A percentile compares a stretch with the other conserved stretches of the same genome.
Conservation (phyloP, 2,888 invertebrate genomes). For the Sinodicranocentrus sp. region DNA sequence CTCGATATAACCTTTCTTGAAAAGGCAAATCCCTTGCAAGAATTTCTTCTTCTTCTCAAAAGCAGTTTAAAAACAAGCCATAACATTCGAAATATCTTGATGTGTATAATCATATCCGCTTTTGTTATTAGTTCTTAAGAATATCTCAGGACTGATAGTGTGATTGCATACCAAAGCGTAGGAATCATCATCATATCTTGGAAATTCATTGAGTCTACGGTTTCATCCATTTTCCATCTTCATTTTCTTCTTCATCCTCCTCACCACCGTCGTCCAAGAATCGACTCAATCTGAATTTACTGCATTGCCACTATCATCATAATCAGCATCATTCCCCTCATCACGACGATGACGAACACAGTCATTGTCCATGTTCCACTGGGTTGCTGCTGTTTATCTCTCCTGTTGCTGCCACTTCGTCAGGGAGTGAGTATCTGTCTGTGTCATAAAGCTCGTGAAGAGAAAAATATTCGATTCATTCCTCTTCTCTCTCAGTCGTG, state of each 20-base stretch:
- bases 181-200: constrained; percentile 33
- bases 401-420: neutral
- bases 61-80: too few relatives aligned
- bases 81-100: too few relatives aligned
- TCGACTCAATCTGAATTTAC: neutral
- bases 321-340: constrained; percentile 29
- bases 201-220: constrained; percentile 28
- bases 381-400: neutral
- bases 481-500: neutral
- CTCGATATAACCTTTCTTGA: too few relatives aligned
- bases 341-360: constrained; percentile 41
- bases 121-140: constrained; percentile 23
- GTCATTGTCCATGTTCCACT: constrained; percentile 53
- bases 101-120: neutral
- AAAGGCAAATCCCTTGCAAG: too few relatives aligned
- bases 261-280: constrained; percentile 7
- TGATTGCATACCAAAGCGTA: constrained; percentile 50
- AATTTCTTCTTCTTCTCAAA: too few relatives aligned
- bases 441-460: constrained; percentile 26
- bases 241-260: constrained; percentile 3
- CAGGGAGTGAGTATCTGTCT: neutral
- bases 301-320: constrained; percentile 1
- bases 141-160: constrained; percentile 17
- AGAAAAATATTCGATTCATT: constrained; percentile 60
- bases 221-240: constrained; percentile 46